These are phyloP conservation scores for Drosophila rubida DNA, from an alignment of 2,888 invertebrate genomes.

Conservation along the genomic window DNA sequence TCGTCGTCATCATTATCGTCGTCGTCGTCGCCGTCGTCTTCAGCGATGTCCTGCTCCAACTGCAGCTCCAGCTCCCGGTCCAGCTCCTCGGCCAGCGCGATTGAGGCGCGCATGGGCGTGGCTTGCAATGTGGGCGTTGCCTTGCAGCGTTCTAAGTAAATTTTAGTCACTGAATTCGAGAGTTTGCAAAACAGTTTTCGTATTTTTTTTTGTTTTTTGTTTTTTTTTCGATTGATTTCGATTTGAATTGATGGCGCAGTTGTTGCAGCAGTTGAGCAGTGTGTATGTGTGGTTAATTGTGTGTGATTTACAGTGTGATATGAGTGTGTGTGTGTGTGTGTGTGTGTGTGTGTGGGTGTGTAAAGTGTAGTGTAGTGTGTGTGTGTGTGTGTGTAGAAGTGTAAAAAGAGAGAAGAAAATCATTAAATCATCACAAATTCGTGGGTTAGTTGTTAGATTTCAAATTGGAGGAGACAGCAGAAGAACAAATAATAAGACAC, in stretches of 20 bases:
- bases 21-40: constrained; percentile 60
- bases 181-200: constrained; percentile 41
- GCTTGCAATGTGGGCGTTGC: constrained; percentile 36
- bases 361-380: constrained; percentile 12
- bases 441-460: constrained; percentile 59
- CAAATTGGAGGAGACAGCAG: constrained; percentile 13
- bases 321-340: constrained; percentile 41
- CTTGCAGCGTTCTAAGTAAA: constrained; percentile 71
- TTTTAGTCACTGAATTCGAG: constrained; percentile 72
- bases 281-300: constrained; percentile 31
- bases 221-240: constrained; percentile 3
- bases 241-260: constrained; percentile 26
- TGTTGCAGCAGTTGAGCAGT: constrained; percentile 51
- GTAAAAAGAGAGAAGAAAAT: constrained; percentile 69
- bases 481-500: constrained; percentile 16
- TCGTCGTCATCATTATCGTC: constrained; percentile 67
- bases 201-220: constrained; percentile 30
- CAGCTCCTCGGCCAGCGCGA: constrained; percentile 71
- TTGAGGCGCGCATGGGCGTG: constrained; percentile 62
- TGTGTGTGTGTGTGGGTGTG: constrained; percentile 28
- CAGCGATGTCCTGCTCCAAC: constrained; percentile 21
- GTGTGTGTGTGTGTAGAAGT: constrained; percentile 20
- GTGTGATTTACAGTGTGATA: constrained; percentile 9
- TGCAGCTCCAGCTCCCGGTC: constrained; percentile 65
- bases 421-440: constrained; percentile 60